Conservation (phyloP, 1,140 invertebrate genomes). For the Nixonia krombeini region DNA sequence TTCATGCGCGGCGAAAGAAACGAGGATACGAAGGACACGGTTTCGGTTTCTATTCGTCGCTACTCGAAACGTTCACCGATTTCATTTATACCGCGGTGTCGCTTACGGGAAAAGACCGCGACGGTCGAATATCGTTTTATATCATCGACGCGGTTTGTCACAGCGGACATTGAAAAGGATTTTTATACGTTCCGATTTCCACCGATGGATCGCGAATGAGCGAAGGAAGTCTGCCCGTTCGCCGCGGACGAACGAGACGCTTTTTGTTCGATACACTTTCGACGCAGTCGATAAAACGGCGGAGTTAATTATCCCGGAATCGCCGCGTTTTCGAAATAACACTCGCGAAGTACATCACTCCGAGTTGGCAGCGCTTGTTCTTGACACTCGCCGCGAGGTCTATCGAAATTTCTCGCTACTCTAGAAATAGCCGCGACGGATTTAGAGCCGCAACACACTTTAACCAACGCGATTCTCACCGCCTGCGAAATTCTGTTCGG, state of each 20-base stretch:
- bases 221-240: too few relatives aligned
- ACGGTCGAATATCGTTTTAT: slow-evolving; percentile 3
- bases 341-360: slow-evolving; percentile 17
- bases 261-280: too few relatives aligned
- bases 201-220: too few relatives aligned
- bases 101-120: too few relatives aligned
- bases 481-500: slow-evolving; percentile 9
- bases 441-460: slow-evolving; percentile 24
- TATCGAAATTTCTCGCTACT: slow-evolving; percentile 42
- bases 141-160: too few relatives aligned
- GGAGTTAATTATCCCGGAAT: too few relatives aligned
- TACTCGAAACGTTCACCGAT: slow-evolving; percentile 20
- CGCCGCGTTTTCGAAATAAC: slow-evolving; percentile 28
- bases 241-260: too few relatives aligned
- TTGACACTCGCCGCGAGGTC: slow-evolving; percentile 37
- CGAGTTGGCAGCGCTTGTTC: slow-evolving; percentile 32
- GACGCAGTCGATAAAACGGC: too few relatives aligned
- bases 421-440: slow-evolving; percentile 52
- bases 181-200: too few relatives aligned
- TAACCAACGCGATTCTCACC: background rate
- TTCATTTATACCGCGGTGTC: too few relatives aligned
- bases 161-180: too few relatives aligned
- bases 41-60: slow-evolving; percentile 36
- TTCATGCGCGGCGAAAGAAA: slow-evolving; percentile 28
- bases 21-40: slow-evolving; percentile 13